phyloP scores from a whole-genome alignment of 1,140 invertebrate genomes.

The Radopholus similis region DNA sequence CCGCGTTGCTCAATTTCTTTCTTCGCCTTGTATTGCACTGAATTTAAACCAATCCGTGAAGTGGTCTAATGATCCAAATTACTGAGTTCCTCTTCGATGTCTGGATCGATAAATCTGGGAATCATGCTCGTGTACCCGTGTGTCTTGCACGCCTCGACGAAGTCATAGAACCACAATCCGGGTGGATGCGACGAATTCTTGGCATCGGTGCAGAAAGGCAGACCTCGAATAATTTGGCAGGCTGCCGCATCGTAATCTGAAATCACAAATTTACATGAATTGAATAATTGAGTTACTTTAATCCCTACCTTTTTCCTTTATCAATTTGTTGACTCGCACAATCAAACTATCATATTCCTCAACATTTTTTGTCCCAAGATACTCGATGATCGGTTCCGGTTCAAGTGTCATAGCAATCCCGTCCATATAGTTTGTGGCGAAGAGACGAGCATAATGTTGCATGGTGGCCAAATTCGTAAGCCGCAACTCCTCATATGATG shows the following conservation, averaged over 20 bases:
- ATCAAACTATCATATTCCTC: no score
- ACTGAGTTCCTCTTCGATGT: slow-evolving; percentile 19
- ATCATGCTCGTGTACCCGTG: slow-evolving; percentile 10
- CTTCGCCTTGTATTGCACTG: slow-evolving; percentile 12
- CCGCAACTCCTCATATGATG: background rate
- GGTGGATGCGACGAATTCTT: background rate
- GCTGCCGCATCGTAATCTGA: slow-evolving; percentile 7
- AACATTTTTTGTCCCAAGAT: no score
- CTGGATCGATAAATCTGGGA: slow-evolving; percentile 19
- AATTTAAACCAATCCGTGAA: slow-evolving; percentile 14
- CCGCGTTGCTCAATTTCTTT: slow-evolving; percentile 2
- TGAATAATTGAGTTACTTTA: background rate
- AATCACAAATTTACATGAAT: background rate
- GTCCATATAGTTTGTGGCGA: background rate
- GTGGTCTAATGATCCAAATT: background rate
- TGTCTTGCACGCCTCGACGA: slow-evolving; percentile 25
- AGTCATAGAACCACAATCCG: slow-evolving; percentile 25
- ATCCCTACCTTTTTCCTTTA: background rate
- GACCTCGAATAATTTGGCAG: slow-evolving; percentile 21
- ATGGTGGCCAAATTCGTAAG: slow-evolving; percentile 7
- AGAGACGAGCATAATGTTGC: slow-evolving; percentile 6
- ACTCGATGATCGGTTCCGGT: slow-evolving; percentile 20
- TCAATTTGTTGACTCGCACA: background rate
- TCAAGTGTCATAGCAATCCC: slow-evolving; percentile 5
- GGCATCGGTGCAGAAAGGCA: slow-evolving; percentile 17